Base-by-base conservation (phyloP, 2,888 invertebrate genomes). In the Vandiemenella viatica region DNA sequence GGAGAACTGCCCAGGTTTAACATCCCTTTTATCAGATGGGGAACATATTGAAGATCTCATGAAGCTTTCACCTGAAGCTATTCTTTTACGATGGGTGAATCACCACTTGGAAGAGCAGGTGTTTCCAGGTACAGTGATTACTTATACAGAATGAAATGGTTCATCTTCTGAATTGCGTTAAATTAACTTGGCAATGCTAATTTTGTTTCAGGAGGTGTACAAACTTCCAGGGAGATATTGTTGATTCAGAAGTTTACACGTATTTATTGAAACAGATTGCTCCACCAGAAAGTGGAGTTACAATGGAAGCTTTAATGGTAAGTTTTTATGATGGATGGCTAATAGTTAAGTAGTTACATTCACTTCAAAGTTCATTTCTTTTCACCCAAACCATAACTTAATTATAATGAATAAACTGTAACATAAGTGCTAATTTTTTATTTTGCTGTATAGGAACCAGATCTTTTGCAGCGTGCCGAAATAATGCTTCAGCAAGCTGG, bases 51-150 rank as follows among this genome's bases (percentile, higher is more conserved):
- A 96, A 62, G 96, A 97, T 65, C 75, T 99, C 32, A 79, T 95
- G 69, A 89, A 89, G 51, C 69, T 98, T 41, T 93, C 96, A 0
- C 97, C 98, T 0, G 98, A 99, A 67, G 86, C 89, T 18, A 93
- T 98, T 62, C 76, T 99, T 1, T 73, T 99, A 22, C 79, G 98
- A 63, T 99, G 98, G 98, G 97, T 98, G 54, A 98, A 98, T 71
- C 92, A 96, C 69, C 98, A 99, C 66, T 72, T 99, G 62, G 84
- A 85, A 62, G 80, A 45, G 90, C 95, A 1, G 91, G 92, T n/a
- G 77, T 85, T 44, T 76, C 80, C 43, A 75, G 60, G 63, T 63
- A 54, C 19, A n/a, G 5, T 32, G 32, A n/a, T 10, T 32, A n/a
- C 32, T 32, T n/a, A n/a, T n/a, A n/a, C n/a, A n/a, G n/a, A n/a